Conservation (phyloP, 2,888 invertebrate genomes). For the Calliphora vomitoria region DNA sequence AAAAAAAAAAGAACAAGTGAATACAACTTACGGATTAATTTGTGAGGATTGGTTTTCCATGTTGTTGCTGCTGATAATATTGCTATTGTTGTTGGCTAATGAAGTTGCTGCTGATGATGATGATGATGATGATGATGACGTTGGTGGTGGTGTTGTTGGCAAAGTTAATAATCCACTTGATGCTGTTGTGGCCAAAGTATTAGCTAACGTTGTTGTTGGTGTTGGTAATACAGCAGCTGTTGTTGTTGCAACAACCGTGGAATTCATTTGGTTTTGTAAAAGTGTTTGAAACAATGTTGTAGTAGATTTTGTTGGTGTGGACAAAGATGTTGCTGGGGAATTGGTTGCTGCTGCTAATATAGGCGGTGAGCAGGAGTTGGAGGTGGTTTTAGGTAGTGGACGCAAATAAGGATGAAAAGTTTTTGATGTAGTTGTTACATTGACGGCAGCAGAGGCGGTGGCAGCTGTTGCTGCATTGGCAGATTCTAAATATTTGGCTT, state of each 20-base stretch:
- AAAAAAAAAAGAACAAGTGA: constrained; percentile 43
- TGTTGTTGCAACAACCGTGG: constrained; percentile 78
- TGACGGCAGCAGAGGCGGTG: constrained; percentile 76
- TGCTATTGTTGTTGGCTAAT: constrained; percentile 77
- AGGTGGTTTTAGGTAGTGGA: constrained; percentile 69
- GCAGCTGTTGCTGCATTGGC: constrained; percentile 74
- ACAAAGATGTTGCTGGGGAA: constrained; percentile 10
- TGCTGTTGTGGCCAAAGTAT: constrained; percentile 72
- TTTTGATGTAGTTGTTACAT: constrained; percentile 79
- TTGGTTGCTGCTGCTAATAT: constrained; percentile 67
- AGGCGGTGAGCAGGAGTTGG: constrained; percentile 72
- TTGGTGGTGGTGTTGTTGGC: constrained; percentile 71
- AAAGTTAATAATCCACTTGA: constrained; percentile 76
- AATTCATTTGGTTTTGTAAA: constrained; percentile 82
- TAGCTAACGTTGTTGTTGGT: constrained; percentile 68
- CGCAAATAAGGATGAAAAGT: constrained; percentile 82
- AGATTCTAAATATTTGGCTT: constrained; percentile 74
- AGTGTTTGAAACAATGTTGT: constrained; percentile 81
- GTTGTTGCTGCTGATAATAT: constrained; percentile 77
- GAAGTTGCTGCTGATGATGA: constrained; percentile 68
- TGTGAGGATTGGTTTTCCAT: constrained; percentile 70
- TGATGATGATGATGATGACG: constrained; percentile 59
- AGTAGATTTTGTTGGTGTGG: constrained; percentile 74
- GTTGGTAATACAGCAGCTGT: constrained; percentile 56
- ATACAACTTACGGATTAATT: constrained; percentile 73